Base-by-base conservation (phyloP, 2,113 vertebrate species). In the Benitochromis conjunctus region DNA sequence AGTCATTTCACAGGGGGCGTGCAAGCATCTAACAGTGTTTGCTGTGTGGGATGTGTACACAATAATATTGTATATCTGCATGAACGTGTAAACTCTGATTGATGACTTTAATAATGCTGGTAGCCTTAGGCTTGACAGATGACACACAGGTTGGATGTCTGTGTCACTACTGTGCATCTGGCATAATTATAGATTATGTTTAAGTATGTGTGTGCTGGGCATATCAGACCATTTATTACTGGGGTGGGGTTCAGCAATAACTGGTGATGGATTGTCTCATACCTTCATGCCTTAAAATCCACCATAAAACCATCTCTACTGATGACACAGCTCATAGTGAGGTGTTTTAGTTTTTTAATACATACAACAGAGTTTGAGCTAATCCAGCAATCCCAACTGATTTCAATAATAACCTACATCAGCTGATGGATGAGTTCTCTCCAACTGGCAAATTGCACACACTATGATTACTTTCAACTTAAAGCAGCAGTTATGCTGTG, bases 41-140 rank as follows among this genome's bases (percentile, higher is more conserved):
- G 66, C 41, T 29, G 41, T 48, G 41, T 74, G 69, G 69, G 31
- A 57, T 41, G 51, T 53, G 26, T 31, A n/a, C 53, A 81, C 41
- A 43, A 19, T 18, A 13, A 24, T 6, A 77, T 3, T 18, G 54
- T 29, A 58, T 0, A 71, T 16, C 34, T 71, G 34, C 7, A 54
- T 56, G 18, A 34, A 56, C 9, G 48, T 71, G 53, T 7, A 2
- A 74, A 34, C 55, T 38, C 3, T 84, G 91, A 92, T 19, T 1
- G 69, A 92, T 84, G 88, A 24, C 71, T 90, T 86, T 90, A 88
- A 90, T 92, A 86, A 88, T 57, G 36, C 21, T 31, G 76, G 19
- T 12, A 1, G n/a, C 66, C 6, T 55, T 9, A 34, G 85, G 83
- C 41, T 10, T 46, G 21, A 80, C 76, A 18, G 36, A 14, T 76